phyloP scores from a whole-genome alignment of 2,888 invertebrate genomes.

The Melanargia galathea region DNA sequence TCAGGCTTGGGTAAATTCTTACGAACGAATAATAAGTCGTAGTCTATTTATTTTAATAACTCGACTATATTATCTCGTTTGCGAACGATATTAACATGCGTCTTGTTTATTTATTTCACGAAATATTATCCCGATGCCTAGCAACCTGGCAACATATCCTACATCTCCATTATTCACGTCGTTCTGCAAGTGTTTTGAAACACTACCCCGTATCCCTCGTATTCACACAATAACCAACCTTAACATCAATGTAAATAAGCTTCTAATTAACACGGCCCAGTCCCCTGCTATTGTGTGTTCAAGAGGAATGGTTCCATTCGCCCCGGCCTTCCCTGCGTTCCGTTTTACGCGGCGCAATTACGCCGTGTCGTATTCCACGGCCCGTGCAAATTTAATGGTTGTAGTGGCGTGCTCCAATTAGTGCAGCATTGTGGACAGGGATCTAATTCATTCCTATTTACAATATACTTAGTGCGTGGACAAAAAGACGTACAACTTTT shows the following conservation, averaged over 20 bases:
- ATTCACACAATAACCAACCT: constrained; percentile 9
- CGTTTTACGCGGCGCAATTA: constrained; percentile 53
- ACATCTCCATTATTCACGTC: constrained; percentile 57
- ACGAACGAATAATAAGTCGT: too few species aligned
- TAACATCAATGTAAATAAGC: constrained; percentile 30
- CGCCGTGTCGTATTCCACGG: constrained; percentile 55
- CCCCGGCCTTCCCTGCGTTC: constrained; percentile 49
- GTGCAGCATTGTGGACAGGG: constrained; percentile 32
- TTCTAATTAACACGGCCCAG: constrained; percentile 1
- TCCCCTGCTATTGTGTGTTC: constrained; percentile 11
- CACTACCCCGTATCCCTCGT: constrained; percentile 40
- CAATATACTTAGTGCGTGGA: background rate
- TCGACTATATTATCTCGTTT: too few species aligned
- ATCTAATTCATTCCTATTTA: constrained; percentile 16
- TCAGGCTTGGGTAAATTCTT: too few species aligned
- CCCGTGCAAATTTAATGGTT: constrained; percentile 66
- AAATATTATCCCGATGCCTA: background rate
- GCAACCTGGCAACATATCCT: constrained; percentile 2
- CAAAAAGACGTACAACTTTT: too few species aligned
- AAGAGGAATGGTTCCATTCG: constrained; percentile 64
- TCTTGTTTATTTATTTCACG: background rate
- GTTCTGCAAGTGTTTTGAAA: constrained; percentile 58
- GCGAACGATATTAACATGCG: too few species aligned
- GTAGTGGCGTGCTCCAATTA: constrained; percentile 41
- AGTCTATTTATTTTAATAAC: too few species aligned